Percentiles rank a stretch among this genome's conserved stretches.
These are phyloP conservation scores for Mastacembelus armatus DNA, from an alignment of 2,797 vertebrate species.

Conservation along the genomic window DNA sequence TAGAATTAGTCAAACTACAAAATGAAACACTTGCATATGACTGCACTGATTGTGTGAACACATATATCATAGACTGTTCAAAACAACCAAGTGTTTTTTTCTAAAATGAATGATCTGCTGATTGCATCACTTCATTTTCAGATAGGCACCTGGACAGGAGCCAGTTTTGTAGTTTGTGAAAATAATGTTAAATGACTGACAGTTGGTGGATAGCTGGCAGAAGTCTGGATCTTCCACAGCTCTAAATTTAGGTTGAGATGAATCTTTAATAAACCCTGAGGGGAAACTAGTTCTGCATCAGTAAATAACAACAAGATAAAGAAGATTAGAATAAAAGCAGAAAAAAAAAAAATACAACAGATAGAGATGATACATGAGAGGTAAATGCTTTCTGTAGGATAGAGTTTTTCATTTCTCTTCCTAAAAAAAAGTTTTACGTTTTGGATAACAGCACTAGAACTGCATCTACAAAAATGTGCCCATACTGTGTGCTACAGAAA, in stretches of 20 bases:
- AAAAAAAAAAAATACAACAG: background rate
- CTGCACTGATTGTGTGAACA: too few species aligned
- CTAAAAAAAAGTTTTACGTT: background rate
- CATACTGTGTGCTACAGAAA: background rate
- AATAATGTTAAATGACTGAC: background rate
- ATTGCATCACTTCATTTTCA: background rate
- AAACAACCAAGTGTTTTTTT: too few species aligned
- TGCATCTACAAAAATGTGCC: background rate
- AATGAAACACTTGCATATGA: background rate
- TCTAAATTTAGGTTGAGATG: background rate
- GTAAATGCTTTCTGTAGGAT: background rate
- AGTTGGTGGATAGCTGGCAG: background rate
- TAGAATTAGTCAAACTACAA: too few species aligned
- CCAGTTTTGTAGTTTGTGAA: background rate
- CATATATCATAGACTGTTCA: too few species aligned
- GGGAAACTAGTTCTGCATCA: conserved; percentile 18
- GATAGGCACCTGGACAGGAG: background rate
- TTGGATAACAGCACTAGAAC: background rate
- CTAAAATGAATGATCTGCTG: background rate
- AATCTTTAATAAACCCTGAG: conserved; percentile 44
- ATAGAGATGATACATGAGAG: background rate
- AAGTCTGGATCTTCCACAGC: background rate
- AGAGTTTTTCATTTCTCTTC: background rate
- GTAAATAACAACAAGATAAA: conserved; percentile 31
- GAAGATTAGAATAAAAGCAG: background rate